Percentiles rank a stretch among this genome's conserved stretches.
Evolutionary conservation across 2,888 invertebrate species (phyloP).

Genomic region (Mimumesa dahlbomi): DNA sequence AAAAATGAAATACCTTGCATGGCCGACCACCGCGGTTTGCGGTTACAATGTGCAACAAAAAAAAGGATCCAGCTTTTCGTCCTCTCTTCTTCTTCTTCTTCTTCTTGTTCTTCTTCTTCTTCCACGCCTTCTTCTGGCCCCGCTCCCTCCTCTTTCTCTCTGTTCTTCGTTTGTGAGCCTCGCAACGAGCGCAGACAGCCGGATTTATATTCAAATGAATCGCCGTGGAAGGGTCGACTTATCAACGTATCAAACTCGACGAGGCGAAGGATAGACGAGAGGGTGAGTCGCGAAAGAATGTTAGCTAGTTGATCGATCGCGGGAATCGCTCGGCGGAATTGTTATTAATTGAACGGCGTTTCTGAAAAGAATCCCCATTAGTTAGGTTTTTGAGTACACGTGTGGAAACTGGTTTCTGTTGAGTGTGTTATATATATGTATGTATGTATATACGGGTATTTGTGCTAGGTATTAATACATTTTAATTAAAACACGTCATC

Average conservation of each 20-base stretch:
- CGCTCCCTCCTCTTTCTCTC: conserved; percentile 11
- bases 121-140: conserved; percentile 5
- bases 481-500: too few relatives aligned
- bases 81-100: conserved; percentile 29
- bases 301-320: conserved; percentile 45
- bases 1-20: conserved; percentile 58
- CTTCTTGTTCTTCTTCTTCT: conserved; percentile 2
- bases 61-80: conserved; percentile 48
- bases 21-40: conserved; percentile 64
- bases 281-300: conserved; percentile 50
- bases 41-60: conserved; percentile 59
- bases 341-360: conserved; percentile 49
- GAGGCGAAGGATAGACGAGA: conserved; percentile 38
- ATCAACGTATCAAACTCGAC: conserved; percentile 57
- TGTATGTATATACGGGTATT: too few relatives aligned
- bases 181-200: conserved; percentile 52
- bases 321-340: conserved; percentile 33
- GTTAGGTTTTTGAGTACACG: too few relatives aligned
- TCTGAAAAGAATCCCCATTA: too few relatives aligned
- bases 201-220: conserved; percentile 67
- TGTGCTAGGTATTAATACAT: too few relatives aligned
- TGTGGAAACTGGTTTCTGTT: too few relatives aligned
- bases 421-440: too few relatives aligned
- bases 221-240: conserved; percentile 60
- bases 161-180: conserved; percentile 16